Evolutionary conservation across 2,113 vertebrate species (phyloP).

Genomic region (Lophotis ruficrista): DNA sequence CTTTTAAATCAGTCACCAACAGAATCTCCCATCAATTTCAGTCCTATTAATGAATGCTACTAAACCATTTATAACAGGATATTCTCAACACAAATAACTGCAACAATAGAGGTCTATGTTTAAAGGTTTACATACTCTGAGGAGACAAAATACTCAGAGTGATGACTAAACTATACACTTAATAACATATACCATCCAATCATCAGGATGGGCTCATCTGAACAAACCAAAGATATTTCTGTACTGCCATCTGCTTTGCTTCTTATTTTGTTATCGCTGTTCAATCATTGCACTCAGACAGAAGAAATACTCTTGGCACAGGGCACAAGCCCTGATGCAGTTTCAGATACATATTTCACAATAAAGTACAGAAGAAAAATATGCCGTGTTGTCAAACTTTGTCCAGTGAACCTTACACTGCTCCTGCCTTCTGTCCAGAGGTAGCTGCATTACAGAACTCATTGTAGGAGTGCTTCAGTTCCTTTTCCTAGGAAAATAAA

Average conservation of each 20-base stretch:
- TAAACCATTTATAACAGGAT: background rate
- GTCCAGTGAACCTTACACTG: background rate
- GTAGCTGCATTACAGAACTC: background rate
- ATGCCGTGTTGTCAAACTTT: background rate
- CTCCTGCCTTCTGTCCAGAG: background rate
- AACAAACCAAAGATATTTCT: constrained; percentile 28
- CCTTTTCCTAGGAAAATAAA: background rate
- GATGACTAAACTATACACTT: constrained; percentile 30
- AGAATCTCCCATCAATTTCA: background rate
- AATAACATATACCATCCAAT: constrained; percentile 10
- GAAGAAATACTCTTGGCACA: constrained; percentile 8
- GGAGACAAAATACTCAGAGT: constrained; percentile 32
- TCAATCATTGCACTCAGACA: background rate
- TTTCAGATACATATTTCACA: background rate
- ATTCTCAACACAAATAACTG: background rate
- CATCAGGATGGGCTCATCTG: constrained; percentile 6
- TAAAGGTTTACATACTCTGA: constrained; percentile 1
- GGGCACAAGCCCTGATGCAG: background rate
- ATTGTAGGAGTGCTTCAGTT: background rate
- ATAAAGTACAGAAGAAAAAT: background rate
- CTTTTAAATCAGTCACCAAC: background rate
- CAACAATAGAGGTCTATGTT: background rate
- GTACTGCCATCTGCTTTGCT: constrained; percentile 17
- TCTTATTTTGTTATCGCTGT: constrained; percentile 29
- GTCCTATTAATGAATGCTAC: background rate